Evolutionary conservation across 2,113 vertebrate species (phyloP).

Genomic region (Calidris pygmaea): DNA sequence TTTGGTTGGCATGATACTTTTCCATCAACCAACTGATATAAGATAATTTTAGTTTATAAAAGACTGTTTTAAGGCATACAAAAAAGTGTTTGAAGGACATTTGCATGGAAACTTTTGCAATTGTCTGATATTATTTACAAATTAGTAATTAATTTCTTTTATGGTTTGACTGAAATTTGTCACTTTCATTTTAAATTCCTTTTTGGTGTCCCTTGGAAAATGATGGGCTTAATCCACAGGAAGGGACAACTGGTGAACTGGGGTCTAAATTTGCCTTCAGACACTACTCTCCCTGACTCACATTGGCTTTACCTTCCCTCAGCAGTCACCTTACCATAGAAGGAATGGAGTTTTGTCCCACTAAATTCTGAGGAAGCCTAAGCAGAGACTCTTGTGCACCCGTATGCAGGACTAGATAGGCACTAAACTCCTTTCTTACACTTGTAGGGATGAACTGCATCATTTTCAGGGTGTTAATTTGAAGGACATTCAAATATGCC

Average conservation of each 20-base stretch:
- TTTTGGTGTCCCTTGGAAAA: neutral
- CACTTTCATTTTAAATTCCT: neutral
- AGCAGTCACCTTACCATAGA: neutral
- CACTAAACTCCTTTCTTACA: neutral
- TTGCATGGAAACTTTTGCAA: neutral
- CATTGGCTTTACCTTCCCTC: neutral
- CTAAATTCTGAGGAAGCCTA: neutral
- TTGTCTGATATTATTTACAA: neutral
- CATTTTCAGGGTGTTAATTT: neutral
- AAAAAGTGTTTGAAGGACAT: neutral
- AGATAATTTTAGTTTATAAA: neutral
- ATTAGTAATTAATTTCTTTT: neutral
- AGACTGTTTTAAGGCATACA: neutral
- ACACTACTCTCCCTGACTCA: neutral
- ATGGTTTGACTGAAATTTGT: neutral
- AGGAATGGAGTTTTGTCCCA: neutral
- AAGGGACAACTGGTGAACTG: neutral
- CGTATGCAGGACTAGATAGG: neutral
- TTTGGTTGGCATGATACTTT: neutral
- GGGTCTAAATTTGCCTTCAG: neutral
- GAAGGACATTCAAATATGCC: rapidly evolving
- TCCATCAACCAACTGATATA: neutral
- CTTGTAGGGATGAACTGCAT: rapidly evolving
- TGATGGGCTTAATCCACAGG: neutral
- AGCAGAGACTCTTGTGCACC: neutral